Percentiles rank a stretch among this genome's conserved stretches.
Evolutionary conservation across 2,888 invertebrate genomes (phyloP).

Genomic region (Chrysolina americana): DNA sequence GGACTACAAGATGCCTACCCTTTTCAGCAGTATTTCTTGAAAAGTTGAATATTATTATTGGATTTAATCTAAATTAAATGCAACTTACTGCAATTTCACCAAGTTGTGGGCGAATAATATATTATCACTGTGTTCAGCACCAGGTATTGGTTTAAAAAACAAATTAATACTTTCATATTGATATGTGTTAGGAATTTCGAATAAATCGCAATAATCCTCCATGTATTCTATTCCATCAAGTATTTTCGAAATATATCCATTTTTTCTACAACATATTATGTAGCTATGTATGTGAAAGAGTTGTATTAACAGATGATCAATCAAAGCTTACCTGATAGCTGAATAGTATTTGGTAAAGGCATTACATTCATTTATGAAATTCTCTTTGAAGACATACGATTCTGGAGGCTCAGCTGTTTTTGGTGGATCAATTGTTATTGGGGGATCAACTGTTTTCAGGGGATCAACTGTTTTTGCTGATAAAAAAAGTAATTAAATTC

Average conservation of each 20-base stretch:
- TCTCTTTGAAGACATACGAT: conserved; percentile 35
- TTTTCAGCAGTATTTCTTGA: conserved; percentile 37
- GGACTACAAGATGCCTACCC: conserved; percentile 50
- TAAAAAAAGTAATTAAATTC: neutral
- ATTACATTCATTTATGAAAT: conserved; percentile 34
- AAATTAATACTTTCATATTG: conserved; percentile 43
- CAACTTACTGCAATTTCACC: conserved; percentile 45
- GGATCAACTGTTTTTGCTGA: neutral
- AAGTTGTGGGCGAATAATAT: conserved; percentile 43
- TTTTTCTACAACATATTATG: conserved; percentile 41
- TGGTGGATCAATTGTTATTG: neutral
- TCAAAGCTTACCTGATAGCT: conserved; percentile 35
- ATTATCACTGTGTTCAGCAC: conserved; percentile 31
- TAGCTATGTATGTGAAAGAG: neutral
- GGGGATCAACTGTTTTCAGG: neutral
- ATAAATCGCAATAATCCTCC: conserved; percentile 48
- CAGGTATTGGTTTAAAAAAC: conserved; percentile 33
- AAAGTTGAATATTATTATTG: conserved; percentile 20
- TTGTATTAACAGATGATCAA: neutral
- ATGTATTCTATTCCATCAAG: conserved; percentile 39
- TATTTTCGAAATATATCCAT: conserved; percentile 44
- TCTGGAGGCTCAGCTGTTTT: neutral
- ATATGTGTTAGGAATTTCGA: conserved; percentile 29
- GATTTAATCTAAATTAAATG: neutral
- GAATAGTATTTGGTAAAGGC: conserved; percentile 40